Conservation (phyloP, 2,888 invertebrate species). For the Melipona bicolor region DNA sequence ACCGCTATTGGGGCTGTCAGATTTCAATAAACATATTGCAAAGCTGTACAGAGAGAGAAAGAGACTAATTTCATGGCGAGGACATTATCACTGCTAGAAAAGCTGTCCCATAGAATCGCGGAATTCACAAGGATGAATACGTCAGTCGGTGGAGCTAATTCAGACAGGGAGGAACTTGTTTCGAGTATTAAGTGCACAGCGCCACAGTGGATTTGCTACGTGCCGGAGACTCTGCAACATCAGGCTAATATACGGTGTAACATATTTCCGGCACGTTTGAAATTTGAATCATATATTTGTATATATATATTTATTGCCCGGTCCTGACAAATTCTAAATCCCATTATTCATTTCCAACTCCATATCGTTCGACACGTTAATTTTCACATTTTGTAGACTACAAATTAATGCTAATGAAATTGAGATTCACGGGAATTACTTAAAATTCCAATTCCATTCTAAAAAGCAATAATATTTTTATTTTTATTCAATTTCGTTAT, state of each 20-base stretch:
- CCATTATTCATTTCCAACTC: neutral
- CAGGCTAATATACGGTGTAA: slow-evolving; percentile 25
- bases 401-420: neutral
- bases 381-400: neutral
- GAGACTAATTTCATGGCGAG: neutral
- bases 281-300: neutral
- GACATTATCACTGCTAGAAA: slow-evolving; percentile 10
- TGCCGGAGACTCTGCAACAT: slow-evolving; percentile 25
- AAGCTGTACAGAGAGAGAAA: no score
- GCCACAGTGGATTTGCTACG: slow-evolving; percentile 6
- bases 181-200: slow-evolving; percentile 35
- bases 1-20: neutral
- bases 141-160: slow-evolving; percentile 29
- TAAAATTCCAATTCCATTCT: no score
- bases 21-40: neutral
- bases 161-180: slow-evolving; percentile 41
- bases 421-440: neutral
- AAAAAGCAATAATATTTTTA: no score
- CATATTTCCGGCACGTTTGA: slow-evolving; percentile 28
- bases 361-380: neutral
- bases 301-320: neutral
- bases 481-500: no score
- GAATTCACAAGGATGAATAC: slow-evolving; percentile 23
- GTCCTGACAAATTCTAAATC: neutral
- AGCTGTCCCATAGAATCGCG: neutral